Percentiles rank a stretch among this genome's conserved stretches.
phyloP scores from a whole-genome alignment of 2,888 invertebrate genomes.

The Drosophila colorata region DNA sequence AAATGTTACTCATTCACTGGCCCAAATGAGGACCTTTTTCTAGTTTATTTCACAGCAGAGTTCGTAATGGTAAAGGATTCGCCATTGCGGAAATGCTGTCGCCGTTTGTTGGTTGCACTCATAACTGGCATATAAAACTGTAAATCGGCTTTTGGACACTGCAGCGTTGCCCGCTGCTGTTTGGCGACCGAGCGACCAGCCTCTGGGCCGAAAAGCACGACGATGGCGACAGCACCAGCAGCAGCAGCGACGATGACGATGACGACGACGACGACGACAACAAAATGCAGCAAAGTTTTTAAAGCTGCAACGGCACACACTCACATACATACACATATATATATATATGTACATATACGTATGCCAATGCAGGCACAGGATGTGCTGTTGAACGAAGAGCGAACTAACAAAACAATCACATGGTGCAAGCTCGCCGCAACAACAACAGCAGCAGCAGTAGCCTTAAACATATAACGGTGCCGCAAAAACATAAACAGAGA shows the following conservation, averaged over 20 bases:
- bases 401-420: constrained; percentile 75
- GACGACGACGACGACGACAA: constrained; percentile 54
- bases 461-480: constrained; percentile 58
- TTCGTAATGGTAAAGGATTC: constrained; percentile 29
- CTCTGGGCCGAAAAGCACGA: constrained; percentile 79
- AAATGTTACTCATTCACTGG: constrained; percentile 1
- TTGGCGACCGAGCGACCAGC: constrained; percentile 76
- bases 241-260: constrained; percentile 35
- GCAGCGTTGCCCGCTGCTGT: constrained; percentile 63
- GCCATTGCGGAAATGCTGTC: constrained; percentile 73
- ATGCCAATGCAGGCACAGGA: constrained; percentile 45
- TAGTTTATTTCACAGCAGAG: constrained; percentile 25
- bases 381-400: constrained; percentile 60
- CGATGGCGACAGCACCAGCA: constrained; percentile 53
- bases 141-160: constrained; percentile 80
- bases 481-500: constrained; percentile 82
- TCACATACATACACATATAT: constrained; percentile 10
- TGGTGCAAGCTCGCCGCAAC: constrained; percentile 69
- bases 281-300: constrained; percentile 74
- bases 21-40: not conserved
- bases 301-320: constrained; percentile 47
- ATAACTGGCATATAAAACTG: constrained; percentile 79
- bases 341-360: constrained; percentile 17
- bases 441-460: constrained; percentile 40
- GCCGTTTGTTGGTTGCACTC: constrained; percentile 74